Base-by-base conservation (phyloP, 2,888 invertebrate species). In the Adela reaumurella region DNA sequence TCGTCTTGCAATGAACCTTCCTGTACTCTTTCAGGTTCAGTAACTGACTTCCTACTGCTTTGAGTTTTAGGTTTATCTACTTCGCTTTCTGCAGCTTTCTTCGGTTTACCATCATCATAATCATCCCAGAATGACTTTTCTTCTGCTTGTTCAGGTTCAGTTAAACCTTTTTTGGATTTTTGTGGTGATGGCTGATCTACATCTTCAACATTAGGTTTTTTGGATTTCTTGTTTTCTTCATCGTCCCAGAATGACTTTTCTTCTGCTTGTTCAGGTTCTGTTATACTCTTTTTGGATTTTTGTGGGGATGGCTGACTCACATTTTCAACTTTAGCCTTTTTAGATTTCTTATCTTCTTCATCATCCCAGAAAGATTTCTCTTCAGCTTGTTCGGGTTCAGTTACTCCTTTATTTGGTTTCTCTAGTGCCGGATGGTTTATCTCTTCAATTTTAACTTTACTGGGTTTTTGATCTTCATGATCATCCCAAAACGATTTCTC, bases 121-220 rank as follows among this genome's bases (percentile, higher is more conserved):
- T 77, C 74, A 53, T 77, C 77, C 71, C 71, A 74, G 52, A 73
- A 56, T 8, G 69, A 68, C 29, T 70, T 73, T 47, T 67, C 68
- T 61, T 72, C 69, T 1, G 59, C 61, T 2, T 56, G 54, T 50
- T 71, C 70, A 2, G 28, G 45, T 46, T 48, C 11, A 46, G 18
- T 48, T 46, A 20, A 10, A n/a, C 51, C 28, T 20, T 44, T 45
- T 43, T 53, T 49, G 35, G 50, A 53, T 47, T 49, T 51, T 54
- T 57, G 56, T 55, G 48, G 52, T 57, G 53, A 47, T 55, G 50
- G 51, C 55, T 54, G 24, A 55, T 42, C 20, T 18, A 17, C 19
- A 53, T 24, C 8, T 24, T 24, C 52, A 2, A 52, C 52, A 14
- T 57, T 51, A 19, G 54, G 52, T 52, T 61, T 58, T 29, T 48